phyloP scores from a whole-genome alignment of 1,140 invertebrate genomes.

The Homalodisca vitripennis region DNA sequence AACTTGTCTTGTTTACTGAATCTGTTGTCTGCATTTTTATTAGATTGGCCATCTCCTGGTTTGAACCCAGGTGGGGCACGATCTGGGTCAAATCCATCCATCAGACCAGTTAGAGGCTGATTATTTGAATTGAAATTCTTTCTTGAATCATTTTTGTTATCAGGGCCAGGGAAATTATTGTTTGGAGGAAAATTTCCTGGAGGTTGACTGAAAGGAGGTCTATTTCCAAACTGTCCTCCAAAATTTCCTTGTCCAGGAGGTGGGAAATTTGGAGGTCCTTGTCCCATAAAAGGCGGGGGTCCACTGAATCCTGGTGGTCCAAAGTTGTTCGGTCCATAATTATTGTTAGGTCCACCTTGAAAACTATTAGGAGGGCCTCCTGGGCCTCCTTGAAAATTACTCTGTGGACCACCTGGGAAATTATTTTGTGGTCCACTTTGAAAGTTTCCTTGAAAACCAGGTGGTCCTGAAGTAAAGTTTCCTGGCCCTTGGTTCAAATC shows the following conservation, averaged over 20 bases:
- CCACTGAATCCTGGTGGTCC: constrained; percentile 5
- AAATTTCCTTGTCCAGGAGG: constrained; percentile 26
- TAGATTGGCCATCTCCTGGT: neutral
- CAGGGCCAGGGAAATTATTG: neutral
- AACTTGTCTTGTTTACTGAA: neutral
- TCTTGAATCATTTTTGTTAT: neutral
- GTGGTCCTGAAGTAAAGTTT: neutral
- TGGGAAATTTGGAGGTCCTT: constrained; percentile 28
- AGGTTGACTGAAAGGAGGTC: constrained; percentile 6
- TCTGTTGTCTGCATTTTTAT: neutral
- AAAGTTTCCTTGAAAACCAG: neutral
- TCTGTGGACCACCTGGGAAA: neutral
- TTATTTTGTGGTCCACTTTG: constrained; percentile 1
- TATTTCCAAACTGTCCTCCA: neutral
- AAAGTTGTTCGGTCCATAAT: constrained; percentile 2
- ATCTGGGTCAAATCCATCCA: constrained; percentile 31
- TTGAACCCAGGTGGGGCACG: constrained; percentile 20
- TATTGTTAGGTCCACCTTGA: neutral
- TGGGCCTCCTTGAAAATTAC: constrained; percentile 1
- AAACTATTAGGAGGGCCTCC: constrained; percentile 9
- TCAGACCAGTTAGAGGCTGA: constrained; percentile 12
- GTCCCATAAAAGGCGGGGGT: constrained; percentile 11
- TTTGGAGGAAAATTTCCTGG: neutral
- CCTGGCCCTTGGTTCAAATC: neutral
- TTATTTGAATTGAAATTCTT: neutral